Evolutionary conservation across 2,113 vertebrate species (phyloP).

Genomic region (Salvelinus namaycush): DNA sequence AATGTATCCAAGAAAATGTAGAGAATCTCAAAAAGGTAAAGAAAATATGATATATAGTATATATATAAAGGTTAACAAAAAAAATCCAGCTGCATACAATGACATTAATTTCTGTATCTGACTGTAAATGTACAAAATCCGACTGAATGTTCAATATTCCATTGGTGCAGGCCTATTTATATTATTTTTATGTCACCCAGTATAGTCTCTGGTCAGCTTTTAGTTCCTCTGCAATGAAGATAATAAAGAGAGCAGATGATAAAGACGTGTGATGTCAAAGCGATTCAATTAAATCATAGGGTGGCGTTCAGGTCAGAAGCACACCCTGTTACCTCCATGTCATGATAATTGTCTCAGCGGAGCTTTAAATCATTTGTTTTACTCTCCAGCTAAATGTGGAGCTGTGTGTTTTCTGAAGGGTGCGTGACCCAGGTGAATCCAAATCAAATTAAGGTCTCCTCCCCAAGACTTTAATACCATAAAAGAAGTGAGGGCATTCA

Average conservation of each 20-base stretch:
- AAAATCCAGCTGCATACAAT: too few relatives aligned
- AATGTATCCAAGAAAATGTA: too few relatives aligned
- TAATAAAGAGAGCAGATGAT: background rate
- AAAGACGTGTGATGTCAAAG: background rate
- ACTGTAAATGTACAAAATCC: background rate
- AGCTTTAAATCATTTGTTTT: constrained; percentile 74
- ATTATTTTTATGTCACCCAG: background rate
- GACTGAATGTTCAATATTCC: background rate
- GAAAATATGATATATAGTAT: background rate
- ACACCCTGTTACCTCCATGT: constrained; percentile 40
- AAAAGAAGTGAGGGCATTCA: constrained; percentile 91
- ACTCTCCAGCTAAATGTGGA: constrained; percentile 35
- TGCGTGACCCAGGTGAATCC: constrained; percentile 87
- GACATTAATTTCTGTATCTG: background rate
- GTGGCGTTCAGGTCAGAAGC: constrained; percentile 29
- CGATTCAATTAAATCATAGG: constrained; percentile 49
- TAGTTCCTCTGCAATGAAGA: background rate
- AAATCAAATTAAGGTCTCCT: constrained; percentile 88
- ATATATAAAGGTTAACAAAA: too few relatives aligned
- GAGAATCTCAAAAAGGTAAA: background rate
- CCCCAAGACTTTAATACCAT: constrained; percentile 90
- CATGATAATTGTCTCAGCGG: constrained; percentile 54
- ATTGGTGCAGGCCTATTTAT: background rate
- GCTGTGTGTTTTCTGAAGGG: constrained; percentile 81
- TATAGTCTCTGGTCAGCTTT: background rate